Conservation (phyloP, 2,113 vertebrate species). For the Lontra canadensis region DNA sequence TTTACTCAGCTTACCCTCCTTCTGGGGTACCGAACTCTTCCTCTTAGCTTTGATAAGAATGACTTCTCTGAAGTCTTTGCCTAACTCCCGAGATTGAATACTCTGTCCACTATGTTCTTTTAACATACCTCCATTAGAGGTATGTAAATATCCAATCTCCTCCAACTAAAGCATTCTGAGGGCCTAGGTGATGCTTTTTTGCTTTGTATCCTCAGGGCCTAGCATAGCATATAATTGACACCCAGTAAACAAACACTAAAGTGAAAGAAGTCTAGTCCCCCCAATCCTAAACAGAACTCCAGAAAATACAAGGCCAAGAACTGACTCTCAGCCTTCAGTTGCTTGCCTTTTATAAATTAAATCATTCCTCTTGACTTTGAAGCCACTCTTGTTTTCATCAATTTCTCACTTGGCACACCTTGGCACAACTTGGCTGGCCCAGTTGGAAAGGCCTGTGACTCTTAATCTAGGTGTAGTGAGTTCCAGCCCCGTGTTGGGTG, state of each 20-base stretch:
- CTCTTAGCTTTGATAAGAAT: not conserved
- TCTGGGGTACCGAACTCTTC: not conserved
- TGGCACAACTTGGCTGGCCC: not conserved
- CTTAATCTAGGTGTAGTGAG: not conserved
- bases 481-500: not conserved
- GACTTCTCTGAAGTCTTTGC: slow-evolving; percentile 12
- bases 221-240: not conserved
- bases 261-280: not conserved
- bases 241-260: not conserved
- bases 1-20: not conserved
- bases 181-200: not conserved
- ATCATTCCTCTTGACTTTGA: slow-evolving; percentile 27
- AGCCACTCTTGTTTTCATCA: not conserved
- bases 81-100: not conserved
- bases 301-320: not conserved
- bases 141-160: not conserved
- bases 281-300: not conserved
- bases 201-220: not conserved
- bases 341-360: not conserved
- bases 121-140: not conserved
- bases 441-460: not conserved
- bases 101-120: not conserved
- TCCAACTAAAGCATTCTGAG: not conserved
- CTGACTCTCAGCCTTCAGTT: not conserved
- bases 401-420: not conserved